Base-by-base conservation (phyloP, 2,888 invertebrate species). In the Conchocele bisecta region DNA sequence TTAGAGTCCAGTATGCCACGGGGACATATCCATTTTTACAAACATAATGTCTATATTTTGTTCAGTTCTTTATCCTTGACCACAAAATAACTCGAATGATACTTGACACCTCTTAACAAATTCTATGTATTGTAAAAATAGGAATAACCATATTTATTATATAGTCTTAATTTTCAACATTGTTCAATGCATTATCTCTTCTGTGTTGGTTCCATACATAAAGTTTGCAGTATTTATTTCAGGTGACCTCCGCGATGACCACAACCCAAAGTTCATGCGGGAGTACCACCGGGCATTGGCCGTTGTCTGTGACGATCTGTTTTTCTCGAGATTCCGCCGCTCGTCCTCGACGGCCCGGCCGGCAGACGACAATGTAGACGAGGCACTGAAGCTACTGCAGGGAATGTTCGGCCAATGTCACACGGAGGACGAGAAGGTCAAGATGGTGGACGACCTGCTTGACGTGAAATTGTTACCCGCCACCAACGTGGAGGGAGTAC, bases 161-260 rank as follows among this genome's bases (percentile, higher is more conserved):
- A n/a, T n/a, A n/a, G n/a, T n/a, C n/a, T n/a, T n/a, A n/a, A n/a
- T n/a, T n/a, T n/a, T n/a, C n/a, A n/a, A n/a, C n/a, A n/a, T n/a
- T n/a, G n/a, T n/a, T n/a, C n/a, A n/a, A n/a, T n/a, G n/a, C n/a
- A n/a, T n/a, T n/a, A n/a, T n/a, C n/a, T n/a, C n/a, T n/a, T n/a
- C n/a, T n/a, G n/a, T n/a, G n/a, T n/a, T n/a, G n/a, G n/a, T n/a
- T n/a, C n/a, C n/a, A n/a, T n/a, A n/a, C n/a, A n/a, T n/a, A n/a
- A n/a, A n/a, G n/a, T n/a, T n/a, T n/a, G n/a, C n/a, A n/a, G n/a
- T n/a, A n/a, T n/a, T 41, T 15, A 31, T 33, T 68, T 6, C 74
- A 89, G 90, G 89, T 74, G 89, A 89, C 61, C 70, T 90, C 54
- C 67, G 86, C 44, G 86, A 89, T 74, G 90, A 90, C 78, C 79